Conservation (phyloP, 2,113 vertebrate species). For the Clarias magur region DNA sequence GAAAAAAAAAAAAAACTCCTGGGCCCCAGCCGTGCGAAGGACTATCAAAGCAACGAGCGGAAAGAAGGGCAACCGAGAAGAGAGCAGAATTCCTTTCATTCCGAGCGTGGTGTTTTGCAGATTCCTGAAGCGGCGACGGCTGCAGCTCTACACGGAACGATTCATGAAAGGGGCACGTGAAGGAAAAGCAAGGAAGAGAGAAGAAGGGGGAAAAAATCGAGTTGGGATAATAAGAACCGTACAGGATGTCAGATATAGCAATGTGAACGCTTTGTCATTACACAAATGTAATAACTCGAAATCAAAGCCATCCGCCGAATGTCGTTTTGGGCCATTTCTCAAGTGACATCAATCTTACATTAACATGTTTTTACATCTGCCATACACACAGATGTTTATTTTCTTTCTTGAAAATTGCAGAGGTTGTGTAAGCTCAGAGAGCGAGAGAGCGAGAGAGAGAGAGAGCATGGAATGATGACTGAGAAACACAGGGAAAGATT, state of each 20-base stretch:
- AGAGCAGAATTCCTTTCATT: conserved; percentile 77
- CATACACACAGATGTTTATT: conserved; percentile 18
- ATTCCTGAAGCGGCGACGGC: conserved; percentile 69
- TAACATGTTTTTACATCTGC: conserved; percentile 52
- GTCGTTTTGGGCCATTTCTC: conserved; percentile 18
- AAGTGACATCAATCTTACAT: conserved; percentile 22
- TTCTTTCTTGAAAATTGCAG: conserved; percentile 36
- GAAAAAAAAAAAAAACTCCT: conserved; percentile 63
- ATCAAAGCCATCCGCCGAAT: neutral
- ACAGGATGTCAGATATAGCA: neutral
- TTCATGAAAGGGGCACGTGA: conserved; percentile 66
- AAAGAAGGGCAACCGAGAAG: conserved; percentile 48
- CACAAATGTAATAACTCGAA: neutral
- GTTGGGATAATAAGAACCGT: conserved; percentile 20
- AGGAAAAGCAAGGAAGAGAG: conserved; percentile 56
- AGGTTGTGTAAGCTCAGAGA: conserved; percentile 59
- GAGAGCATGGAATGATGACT: conserved; percentile 58
- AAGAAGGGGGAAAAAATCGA: neutral
- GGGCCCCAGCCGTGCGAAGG: conserved; percentile 63
- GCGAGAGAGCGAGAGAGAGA: conserved; percentile 60
- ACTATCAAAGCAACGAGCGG: conserved; percentile 73
- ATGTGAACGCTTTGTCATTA: neutral
- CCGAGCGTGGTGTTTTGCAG: conserved; percentile 75
- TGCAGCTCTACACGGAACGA: conserved; percentile 62
- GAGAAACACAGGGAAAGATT: conserved; percentile 50